Evolutionary conservation across 2,797 vertebrate genomes (phyloP).

Genomic region (Enoplosus armatus): DNA sequence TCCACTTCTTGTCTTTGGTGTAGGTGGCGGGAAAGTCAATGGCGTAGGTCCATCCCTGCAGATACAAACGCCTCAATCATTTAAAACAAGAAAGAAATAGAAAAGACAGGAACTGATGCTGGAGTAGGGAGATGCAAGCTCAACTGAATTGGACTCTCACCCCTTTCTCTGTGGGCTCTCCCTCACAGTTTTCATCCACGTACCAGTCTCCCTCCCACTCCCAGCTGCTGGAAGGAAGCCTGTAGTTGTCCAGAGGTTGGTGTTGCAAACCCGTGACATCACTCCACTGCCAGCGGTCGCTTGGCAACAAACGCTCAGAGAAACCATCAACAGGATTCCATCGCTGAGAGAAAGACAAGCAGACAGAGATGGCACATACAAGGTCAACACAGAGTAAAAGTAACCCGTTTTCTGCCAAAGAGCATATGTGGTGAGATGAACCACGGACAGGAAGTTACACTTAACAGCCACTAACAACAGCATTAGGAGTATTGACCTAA

Average conservation of each 20-base stretch:
- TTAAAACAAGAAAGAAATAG: background rate
- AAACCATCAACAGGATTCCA: conserved; percentile 98
- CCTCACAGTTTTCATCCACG: conserved; percentile 95
- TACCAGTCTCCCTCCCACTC: conserved; percentile 98
- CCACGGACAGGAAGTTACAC: background rate
- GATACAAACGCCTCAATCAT: conserved; percentile 30
- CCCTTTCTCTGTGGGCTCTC: conserved; percentile 95
- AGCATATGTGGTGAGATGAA: background rate
- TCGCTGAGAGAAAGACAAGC: conserved; percentile 82
- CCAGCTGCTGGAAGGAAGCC: conserved; percentile 92
- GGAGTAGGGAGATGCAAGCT: background rate
- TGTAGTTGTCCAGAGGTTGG: conserved; percentile 89
- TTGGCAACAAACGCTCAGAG: conserved; percentile 93
- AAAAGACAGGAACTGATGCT: background rate
- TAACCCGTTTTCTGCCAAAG: background rate
- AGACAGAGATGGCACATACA: background rate
- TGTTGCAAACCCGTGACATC: conserved; percentile 93
- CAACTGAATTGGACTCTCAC: conserved; percentile 83
- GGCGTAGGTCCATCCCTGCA: conserved; percentile 95
- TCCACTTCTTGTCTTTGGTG: conserved; percentile 97
- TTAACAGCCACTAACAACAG: background rate
- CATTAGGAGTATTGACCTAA: background rate
- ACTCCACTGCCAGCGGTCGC: conserved; percentile 99
- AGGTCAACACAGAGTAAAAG: background rate
- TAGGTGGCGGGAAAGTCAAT: conserved; percentile 97